These are phyloP conservation scores for Caenorhabditis panamensis DNA, from an alignment of 2,888 invertebrate genomes.

Conservation along the genomic window DNA sequence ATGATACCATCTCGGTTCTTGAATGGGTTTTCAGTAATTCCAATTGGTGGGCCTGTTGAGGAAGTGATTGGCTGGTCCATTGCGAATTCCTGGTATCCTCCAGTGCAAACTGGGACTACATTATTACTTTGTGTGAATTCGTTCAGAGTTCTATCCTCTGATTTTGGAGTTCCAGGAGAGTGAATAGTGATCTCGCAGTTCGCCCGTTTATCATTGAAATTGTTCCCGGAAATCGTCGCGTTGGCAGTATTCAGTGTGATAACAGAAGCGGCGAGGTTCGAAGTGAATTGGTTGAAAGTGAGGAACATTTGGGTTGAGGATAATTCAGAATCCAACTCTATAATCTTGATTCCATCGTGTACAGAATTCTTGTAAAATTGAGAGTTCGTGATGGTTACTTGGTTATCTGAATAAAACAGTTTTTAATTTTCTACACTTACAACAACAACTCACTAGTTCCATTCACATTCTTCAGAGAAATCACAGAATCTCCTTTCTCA, in stretches of 20 bases:
- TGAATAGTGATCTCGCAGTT: constrained; percentile 42
- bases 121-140: not conserved
- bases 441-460: constrained; percentile 6
- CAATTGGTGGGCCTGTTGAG: not conserved
- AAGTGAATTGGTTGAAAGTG: constrained; percentile 14
- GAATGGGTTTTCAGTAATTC: constrained; percentile 43
- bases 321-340: not conserved
- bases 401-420: constrained; percentile 19
- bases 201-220: constrained; percentile 36
- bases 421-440: not conserved
- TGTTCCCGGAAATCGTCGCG: constrained; percentile 12
- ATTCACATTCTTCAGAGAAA: constrained; percentile 32
- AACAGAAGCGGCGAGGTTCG: constrained; percentile 43
- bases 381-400: constrained; percentile 24
- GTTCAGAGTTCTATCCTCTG: constrained; percentile 5
- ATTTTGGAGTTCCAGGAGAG: constrained; percentile 10
- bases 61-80: constrained; percentile 29
- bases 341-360: constrained; percentile 37
- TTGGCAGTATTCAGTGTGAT: constrained; percentile 21
- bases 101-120: constrained; percentile 28
- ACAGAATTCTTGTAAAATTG: constrained; percentile 35
- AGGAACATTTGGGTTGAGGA: constrained; percentile 3
- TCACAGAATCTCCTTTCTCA: constrained; percentile 48
- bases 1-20: constrained; percentile 14
- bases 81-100: constrained; percentile 26